Conservation (phyloP, 2,113 vertebrate genomes). For the Dipodomys spectabilis region DNA sequence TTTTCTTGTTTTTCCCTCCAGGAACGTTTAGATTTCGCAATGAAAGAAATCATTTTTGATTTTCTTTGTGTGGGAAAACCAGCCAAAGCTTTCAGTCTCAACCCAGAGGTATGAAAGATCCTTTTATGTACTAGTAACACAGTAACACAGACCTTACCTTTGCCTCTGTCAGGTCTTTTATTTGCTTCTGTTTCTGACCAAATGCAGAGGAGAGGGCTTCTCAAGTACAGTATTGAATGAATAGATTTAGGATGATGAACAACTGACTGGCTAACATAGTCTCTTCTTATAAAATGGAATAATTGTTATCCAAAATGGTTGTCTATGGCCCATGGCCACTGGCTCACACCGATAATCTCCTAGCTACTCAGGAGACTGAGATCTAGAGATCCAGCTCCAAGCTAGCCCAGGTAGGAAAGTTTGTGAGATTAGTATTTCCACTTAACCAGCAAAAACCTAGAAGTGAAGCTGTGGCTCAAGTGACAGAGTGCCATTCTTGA, state of each 20-base stretch:
- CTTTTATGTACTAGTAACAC: neutral
- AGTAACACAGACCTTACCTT: neutral
- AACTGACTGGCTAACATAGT: neutral
- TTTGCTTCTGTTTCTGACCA: neutral
- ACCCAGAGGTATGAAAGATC: slow-evolving; percentile 94
- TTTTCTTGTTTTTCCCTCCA: slow-evolving; percentile 82
- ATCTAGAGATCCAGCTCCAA: too few species aligned
- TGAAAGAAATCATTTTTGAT: slow-evolving; percentile 99
- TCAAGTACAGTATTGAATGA: neutral
- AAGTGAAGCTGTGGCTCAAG: too few species aligned
- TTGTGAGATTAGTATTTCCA: too few species aligned
- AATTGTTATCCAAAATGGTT: neutral
- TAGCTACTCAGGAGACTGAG: too few species aligned
- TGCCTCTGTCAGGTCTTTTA: neutral
- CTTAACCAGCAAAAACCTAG: too few species aligned
- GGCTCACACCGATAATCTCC: too few species aligned
- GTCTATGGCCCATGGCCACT: too few species aligned
- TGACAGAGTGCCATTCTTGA: too few species aligned
- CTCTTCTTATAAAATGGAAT: neutral
- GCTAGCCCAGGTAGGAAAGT: too few species aligned
- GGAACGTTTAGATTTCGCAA: slow-evolving; percentile 99
- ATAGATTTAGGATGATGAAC: neutral
- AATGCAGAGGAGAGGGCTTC: neutral
- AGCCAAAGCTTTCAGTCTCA: slow-evolving; percentile 99
- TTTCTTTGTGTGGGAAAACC: slow-evolving; percentile 98